Percentiles rank a stretch among this genome's conserved stretches.
These are phyloP conservation scores for Eulithis testata DNA, from an alignment of 2,888 invertebrate genomes.

Conservation along the genomic window DNA sequence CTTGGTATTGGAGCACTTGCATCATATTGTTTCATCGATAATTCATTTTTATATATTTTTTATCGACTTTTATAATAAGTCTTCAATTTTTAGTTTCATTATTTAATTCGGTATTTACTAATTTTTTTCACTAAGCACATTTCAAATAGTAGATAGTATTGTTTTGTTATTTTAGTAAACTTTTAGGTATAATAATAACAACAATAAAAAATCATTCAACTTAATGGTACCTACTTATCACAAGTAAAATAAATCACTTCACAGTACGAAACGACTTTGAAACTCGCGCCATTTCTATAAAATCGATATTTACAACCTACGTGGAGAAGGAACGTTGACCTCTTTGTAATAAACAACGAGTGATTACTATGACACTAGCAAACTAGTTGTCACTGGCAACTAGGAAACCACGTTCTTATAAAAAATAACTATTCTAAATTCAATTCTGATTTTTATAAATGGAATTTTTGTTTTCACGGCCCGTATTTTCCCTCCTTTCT, in stretches of 20 bases:
- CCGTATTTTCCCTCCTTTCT: constrained; percentile 25
- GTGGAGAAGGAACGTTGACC: constrained; percentile 67
- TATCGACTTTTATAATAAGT: too few species aligned
- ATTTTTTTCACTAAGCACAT: too few species aligned
- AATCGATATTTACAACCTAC: constrained; percentile 74
- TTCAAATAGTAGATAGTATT: too few species aligned
- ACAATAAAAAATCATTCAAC: background rate
- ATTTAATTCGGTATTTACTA: too few species aligned
- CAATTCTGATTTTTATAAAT: constrained; percentile 18
- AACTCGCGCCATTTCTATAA: constrained; percentile 67
- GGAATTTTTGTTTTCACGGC: background rate
- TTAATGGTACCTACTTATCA: constrained; percentile 9
- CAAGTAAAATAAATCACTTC: constrained; percentile 29
- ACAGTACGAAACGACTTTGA: constrained; percentile 26
- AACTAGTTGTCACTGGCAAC: constrained; percentile 13
- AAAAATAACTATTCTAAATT: constrained; percentile 18
- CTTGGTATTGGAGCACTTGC: constrained; percentile 87
- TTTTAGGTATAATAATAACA: background rate
- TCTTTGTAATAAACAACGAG: constrained; percentile 46
- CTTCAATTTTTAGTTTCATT: too few species aligned
- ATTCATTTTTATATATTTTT: background rate
- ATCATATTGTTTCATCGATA: constrained; percentile 60
- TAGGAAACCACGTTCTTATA: background rate
- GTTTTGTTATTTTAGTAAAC: too few species aligned
- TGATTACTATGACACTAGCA: constrained; percentile 30